phyloP scores from a whole-genome alignment of 1,140 invertebrate species.

The Atopsyche davidsoni region DNA sequence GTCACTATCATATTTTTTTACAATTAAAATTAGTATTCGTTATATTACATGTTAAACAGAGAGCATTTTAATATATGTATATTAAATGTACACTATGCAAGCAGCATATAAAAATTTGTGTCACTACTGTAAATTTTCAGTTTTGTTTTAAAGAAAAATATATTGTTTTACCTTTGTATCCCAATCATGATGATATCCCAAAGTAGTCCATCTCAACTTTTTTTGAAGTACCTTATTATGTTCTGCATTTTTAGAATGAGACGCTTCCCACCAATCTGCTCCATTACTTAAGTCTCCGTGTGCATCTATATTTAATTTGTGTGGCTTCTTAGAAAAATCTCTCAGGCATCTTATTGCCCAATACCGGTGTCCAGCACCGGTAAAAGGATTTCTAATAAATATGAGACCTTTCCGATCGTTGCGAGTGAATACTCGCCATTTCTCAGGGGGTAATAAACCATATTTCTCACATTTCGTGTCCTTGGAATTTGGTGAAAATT shows the following conservation, averaged over 20 bases:
- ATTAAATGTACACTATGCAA: no score
- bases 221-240: slow-evolving; percentile 41
- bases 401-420: slow-evolving; percentile 60
- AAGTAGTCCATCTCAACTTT: slow-evolving; percentile 83
- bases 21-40: no score
- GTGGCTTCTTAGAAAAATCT: slow-evolving; percentile 70
- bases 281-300: slow-evolving; percentile 43
- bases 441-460: slow-evolving; percentile 45
- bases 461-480: slow-evolving; percentile 26
- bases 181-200: slow-evolving; percentile 96
- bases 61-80: no score
- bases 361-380: slow-evolving; percentile 63
- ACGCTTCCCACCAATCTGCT: slow-evolving; percentile 44
- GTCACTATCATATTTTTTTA: no score
- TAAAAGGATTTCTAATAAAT: slow-evolving; percentile 81
- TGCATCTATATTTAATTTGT: slow-evolving; percentile 70
- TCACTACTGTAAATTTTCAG: no score
- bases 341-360: slow-evolving; percentile 76
- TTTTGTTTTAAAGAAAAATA: slow-evolving; percentile 8
- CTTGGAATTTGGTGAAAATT: neutral
- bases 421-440: slow-evolving; percentile 57
- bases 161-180: slow-evolving; percentile 72
- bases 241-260: slow-evolving; percentile 36
- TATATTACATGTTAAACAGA: no score
- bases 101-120: no score